A percentile compares a stretch with the other conserved stretches of the same genome.
phyloP scores from a whole-genome alignment of 2,113 vertebrate genomes.

The Paramisgurnus dabryanus region DNA sequence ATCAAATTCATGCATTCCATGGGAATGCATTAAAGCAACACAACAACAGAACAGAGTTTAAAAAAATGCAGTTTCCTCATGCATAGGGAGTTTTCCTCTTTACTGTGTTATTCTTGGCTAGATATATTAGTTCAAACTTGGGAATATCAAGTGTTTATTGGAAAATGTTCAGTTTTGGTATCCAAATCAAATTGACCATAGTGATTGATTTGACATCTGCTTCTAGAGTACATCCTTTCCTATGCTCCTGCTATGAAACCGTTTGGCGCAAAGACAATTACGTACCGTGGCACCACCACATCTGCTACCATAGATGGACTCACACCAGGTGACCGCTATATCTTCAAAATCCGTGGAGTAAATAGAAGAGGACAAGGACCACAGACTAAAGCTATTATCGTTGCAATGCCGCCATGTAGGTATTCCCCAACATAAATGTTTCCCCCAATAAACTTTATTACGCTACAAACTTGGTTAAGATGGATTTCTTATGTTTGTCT shows the following conservation, averaged over 20 bases:
- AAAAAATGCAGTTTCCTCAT: neutral
- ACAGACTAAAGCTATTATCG: conserved; percentile 90
- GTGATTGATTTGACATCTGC: conserved; percentile 67
- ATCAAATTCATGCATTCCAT: neutral
- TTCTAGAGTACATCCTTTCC: conserved; percentile 96
- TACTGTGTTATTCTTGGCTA: conserved; percentile 39
- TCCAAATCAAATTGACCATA: conserved; percentile 34
- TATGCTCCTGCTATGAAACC: conserved; percentile 97
- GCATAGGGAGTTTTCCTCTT: neutral
- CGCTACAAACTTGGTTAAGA: conserved; percentile 5
- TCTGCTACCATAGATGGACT: conserved; percentile 90
- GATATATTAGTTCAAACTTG: conserved; percentile 13
- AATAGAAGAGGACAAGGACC: conserved; percentile 94
- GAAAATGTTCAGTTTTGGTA: conserved; percentile 27
- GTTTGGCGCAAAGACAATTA: conserved; percentile 92
- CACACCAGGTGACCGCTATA: conserved; percentile 91
- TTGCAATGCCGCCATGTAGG: conserved; percentile 89
- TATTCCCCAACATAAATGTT: conserved; percentile 10
- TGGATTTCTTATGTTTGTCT: conserved; percentile 51
- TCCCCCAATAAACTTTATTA: conserved; percentile 12
- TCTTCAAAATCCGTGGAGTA: conserved; percentile 94
- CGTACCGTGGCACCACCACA: conserved; percentile 81
- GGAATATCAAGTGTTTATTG: conserved; percentile 21
- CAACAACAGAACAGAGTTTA: neutral
- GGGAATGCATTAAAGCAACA: neutral